phyloP scores from a whole-genome alignment of 2,113 vertebrate species.

The Dascyllus trimaculatus region DNA sequence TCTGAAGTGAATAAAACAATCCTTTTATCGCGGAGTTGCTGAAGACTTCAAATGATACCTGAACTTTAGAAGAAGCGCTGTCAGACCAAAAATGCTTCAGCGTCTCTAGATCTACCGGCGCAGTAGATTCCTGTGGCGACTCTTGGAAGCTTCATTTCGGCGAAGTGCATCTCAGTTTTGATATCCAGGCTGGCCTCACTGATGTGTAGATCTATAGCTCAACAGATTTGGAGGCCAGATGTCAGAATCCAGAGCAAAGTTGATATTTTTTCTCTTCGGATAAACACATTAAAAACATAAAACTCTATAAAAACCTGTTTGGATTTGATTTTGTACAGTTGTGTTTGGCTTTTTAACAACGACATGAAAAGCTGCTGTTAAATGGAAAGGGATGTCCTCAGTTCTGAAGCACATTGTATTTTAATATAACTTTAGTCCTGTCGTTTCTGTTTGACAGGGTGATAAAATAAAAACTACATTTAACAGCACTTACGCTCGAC shows the following conservation, averaged over 20 bases:
- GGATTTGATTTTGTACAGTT: neutral
- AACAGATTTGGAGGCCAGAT: neutral
- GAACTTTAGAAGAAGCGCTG: neutral
- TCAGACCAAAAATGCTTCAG: neutral
- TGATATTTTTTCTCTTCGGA: neutral
- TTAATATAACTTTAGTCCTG: neutral
- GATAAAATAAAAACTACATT: neutral
- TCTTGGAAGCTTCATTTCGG: no score
- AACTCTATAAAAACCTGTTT: neutral
- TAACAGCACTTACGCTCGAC: no score
- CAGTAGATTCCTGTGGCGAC: no score
- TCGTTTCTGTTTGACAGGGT: neutral
- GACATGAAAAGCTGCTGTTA: neutral
- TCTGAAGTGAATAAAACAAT: neutral
- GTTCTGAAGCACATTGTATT: slow-evolving; percentile 3
- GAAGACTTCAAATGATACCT: neutral
- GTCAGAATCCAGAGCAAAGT: slow-evolving; percentile 9
- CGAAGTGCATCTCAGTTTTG: no score
- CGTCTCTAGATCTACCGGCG: neutral
- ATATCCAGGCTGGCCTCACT: neutral
- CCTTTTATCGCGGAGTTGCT: neutral
- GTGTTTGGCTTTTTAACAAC: neutral
- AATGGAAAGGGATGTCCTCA: neutral
- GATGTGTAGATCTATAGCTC: neutral
- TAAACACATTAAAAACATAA: neutral